Evolutionary conservation across 1,140 invertebrate genomes (phyloP), one percentile per base, ranked within the genome.

Genomic region (Anastrepha ludens): DNA sequence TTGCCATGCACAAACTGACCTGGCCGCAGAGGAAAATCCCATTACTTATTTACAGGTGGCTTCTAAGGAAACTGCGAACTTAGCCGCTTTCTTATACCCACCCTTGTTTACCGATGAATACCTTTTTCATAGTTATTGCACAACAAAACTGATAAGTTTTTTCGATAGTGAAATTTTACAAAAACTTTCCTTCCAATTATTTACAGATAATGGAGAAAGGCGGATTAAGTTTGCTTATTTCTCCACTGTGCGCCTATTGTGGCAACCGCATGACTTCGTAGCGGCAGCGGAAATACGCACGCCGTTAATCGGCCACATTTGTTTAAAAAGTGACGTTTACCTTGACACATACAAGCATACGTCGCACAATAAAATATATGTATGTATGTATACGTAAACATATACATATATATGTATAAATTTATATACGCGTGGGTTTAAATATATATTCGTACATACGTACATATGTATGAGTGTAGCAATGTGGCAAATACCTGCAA

Each of bases 241-340:
- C 11, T 17, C 20, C 70, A 74, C 70, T 74, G 70, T 74, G 70
- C 44, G 17, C 41, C 41, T 74, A 47, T 50, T 74, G 44, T 29
- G 41, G 39, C 44, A 47, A 74, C 41, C 44, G 8, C 70, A 74
- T 47, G 70, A 15, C 70, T 39, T 67, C 3, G 11, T 29, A 39
- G 11, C 13, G 70, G 39, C 70, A 74, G 47, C 39, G 70, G 70
- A 74, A 44, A 74, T 74, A 74, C 70, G 29, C 15, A 47, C 70
- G 44, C 70, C 44, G 41, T 74, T 74, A 74, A 74, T 74, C 70
- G 70, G 44, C 70, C 70, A 20, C 44, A 74, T 74, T 74, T 74
- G 70, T 74, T 74, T 74, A 50, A 74, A 74, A n/a, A 29, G 44
- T 74, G 39, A 41, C 29, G 6, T 67, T 2, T 47, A 47, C 44